Evolutionary conservation across 2,113 vertebrate species (phyloP).

Genomic region (Ceuthmochares aereus): DNA sequence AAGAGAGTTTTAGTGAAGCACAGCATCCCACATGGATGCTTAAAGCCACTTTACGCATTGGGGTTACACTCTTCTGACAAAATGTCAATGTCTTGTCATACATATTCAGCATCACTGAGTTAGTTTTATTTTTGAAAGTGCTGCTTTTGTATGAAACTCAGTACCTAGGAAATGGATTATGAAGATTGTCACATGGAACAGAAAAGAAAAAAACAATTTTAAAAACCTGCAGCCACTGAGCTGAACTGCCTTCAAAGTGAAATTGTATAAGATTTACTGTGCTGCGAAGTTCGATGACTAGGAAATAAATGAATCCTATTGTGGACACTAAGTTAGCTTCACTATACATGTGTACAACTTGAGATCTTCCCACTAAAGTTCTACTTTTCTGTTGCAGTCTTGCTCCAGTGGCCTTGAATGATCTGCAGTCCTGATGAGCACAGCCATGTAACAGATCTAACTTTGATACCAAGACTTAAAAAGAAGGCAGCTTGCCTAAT

Average conservation of each 20-base stretch:
- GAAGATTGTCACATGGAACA: background rate
- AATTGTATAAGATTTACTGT: background rate
- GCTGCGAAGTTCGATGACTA: background rate
- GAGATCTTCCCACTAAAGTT: background rate
- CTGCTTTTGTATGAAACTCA: background rate
- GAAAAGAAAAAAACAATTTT: background rate
- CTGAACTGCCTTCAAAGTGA: background rate
- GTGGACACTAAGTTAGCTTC: background rate
- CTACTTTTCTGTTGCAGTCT: background rate
- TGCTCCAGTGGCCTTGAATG: background rate
- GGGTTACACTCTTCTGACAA: conserved; percentile 48
- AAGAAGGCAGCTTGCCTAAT: background rate
- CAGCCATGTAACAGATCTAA: background rate
- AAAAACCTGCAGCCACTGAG: background rate
- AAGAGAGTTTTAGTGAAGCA: background rate
- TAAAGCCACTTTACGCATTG: conserved; percentile 17
- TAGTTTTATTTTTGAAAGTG: background rate
- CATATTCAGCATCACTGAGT: conserved; percentile 29
- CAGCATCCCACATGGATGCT: conserved; percentile 2
- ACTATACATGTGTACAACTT: background rate
- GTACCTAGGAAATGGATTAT: background rate
- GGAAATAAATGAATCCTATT: background rate
- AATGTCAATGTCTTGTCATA: conserved; percentile 58
- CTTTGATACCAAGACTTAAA: background rate
- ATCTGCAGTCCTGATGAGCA: background rate